These are phyloP conservation scores for Heteractis magnifica DNA, from an alignment of 92 coral and sea anemone genomes.

Conservation along the genomic window DNA sequence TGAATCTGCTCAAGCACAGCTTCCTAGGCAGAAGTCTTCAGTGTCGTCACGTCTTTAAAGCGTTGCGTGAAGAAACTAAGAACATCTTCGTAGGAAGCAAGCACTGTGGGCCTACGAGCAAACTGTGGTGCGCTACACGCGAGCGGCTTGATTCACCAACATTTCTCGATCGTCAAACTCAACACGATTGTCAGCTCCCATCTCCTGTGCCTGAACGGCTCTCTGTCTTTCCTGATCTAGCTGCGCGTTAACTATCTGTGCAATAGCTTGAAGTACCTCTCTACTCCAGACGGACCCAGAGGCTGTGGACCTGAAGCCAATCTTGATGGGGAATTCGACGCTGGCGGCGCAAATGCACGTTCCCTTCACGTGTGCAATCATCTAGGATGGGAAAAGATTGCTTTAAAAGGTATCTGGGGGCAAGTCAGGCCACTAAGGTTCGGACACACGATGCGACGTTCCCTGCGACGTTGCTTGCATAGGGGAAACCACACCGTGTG, in stretches of 20 bases:
- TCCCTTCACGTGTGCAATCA: conserved; percentile 25
- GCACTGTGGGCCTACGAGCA: not conserved
- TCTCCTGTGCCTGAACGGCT: not conserved
- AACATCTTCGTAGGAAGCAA: too few species aligned
- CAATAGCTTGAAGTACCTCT: conserved; percentile 9
- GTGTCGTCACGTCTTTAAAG: too few species aligned
- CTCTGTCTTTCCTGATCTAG: conserved; percentile 3
- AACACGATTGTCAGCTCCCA: conserved; percentile 1
- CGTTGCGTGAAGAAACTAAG: too few species aligned
- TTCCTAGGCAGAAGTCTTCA: too few species aligned
- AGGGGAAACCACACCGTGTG: too few species aligned
- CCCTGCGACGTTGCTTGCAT: too few species aligned
- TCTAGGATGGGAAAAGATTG: not conserved
- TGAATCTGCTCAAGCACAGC: too few species aligned
- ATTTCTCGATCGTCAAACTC: conserved; percentile 3
- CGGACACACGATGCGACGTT: too few species aligned
- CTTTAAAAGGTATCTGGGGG: too few species aligned
- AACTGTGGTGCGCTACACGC: not conserved
- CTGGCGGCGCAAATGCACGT: conserved; percentile 5
- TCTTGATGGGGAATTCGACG: conserved; percentile 19
- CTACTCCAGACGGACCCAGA: conserved; percentile 15
- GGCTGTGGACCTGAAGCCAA: conserved; percentile 11
- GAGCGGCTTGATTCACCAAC: conserved; percentile 3
- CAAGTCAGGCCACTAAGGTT: too few species aligned
- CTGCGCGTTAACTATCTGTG: conserved; percentile 13